Conservation (phyloP, 2,113 vertebrate species). For the Oryzias melastigma region DNA sequence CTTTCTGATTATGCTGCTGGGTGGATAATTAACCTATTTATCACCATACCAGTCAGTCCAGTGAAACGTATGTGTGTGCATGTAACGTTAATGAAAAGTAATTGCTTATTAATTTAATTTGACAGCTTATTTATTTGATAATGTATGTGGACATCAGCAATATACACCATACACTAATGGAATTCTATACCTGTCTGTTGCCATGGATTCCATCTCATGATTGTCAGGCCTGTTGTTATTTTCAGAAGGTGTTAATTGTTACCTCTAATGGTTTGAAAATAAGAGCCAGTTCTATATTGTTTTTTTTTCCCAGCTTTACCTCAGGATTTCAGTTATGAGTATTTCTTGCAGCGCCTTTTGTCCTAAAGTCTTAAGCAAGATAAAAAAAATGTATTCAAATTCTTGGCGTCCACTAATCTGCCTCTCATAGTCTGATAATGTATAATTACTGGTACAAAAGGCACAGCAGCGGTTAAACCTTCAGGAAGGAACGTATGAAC, state of each 20-base stretch:
- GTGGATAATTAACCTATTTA: slow-evolving; percentile 17
- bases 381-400: too few relatives aligned
- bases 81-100: neutral
- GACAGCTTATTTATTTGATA: slow-evolving; percentile 8
- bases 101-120: slow-evolving; percentile 6
- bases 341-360: neutral
- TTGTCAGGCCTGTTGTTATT: slow-evolving; percentile 3
- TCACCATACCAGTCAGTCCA: slow-evolving; percentile 23
- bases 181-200: slow-evolving; percentile 11
- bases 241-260: slow-evolving; percentile 4
- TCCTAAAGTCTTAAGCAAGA: too few relatives aligned
- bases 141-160: neutral
- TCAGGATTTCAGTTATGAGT: neutral
- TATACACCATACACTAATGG: neutral
- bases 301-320: neutral
- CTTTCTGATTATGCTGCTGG: slow-evolving; percentile 7
- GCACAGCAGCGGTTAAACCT: too few relatives aligned
- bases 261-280: slow-evolving; percentile 7
- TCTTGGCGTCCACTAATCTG: too few relatives aligned
- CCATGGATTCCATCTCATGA: neutral
- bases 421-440: too few relatives aligned
- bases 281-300: neutral
- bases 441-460: too few relatives aligned
- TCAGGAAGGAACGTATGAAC: too few relatives aligned
- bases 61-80: neutral